A percentile compares a stretch with the other conserved stretches of the same genome.
phyloP scores from a whole-genome alignment of 2,113 vertebrate species.

The Leuciscus idus region DNA sequence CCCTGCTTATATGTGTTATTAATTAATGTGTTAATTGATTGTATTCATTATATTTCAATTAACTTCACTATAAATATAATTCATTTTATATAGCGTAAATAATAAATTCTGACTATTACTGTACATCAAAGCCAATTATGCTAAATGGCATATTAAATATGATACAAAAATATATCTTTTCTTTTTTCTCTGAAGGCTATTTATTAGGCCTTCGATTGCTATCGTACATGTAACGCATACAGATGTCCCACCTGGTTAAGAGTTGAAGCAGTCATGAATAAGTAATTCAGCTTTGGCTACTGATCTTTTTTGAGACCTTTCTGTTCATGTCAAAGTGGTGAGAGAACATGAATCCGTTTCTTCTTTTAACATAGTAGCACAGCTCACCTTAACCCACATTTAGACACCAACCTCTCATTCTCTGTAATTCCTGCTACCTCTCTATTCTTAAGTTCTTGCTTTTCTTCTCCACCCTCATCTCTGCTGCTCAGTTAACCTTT shows the following conservation, averaged over 20 bases:
- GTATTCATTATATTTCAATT: not conserved
- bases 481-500: conserved; percentile 31
- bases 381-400: not conserved
- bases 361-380: conserved; percentile 20
- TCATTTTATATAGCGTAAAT: not conserved
- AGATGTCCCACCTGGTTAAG: conserved; percentile 1
- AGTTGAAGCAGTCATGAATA: not conserved
- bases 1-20: not conserved
- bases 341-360: conserved; percentile 40
- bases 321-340: conserved; percentile 54
- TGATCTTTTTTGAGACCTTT: conserved; percentile 15
- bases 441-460: conserved; percentile 20
- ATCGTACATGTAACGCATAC: not conserved
- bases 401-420: conserved; percentile 4
- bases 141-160: not conserved
- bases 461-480: conserved; percentile 8
- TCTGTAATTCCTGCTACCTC: not conserved
- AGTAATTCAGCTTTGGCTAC: conserved; percentile 38
- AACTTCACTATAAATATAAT: not conserved
- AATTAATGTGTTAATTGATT: not conserved
- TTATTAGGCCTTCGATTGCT: not conserved
- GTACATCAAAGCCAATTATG: not conserved
- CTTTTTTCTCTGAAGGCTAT: no score
- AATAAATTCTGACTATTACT: not conserved
- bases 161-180: no score